Conservation (phyloP, 1,140 invertebrate species). For the Dolichoris vasculosae region DNA sequence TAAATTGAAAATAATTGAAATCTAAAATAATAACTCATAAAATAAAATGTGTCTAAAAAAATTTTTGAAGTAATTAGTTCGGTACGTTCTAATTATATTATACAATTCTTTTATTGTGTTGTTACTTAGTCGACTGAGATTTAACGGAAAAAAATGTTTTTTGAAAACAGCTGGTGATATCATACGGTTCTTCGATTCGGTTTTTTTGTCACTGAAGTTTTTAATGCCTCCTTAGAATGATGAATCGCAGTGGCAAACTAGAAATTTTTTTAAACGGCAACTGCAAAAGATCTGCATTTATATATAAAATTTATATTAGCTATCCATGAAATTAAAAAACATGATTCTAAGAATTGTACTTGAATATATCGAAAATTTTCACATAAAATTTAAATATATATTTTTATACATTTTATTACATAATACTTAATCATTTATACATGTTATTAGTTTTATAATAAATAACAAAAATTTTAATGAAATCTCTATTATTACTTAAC, state of each 20-base stretch:
- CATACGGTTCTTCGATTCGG: conserved; percentile 4
- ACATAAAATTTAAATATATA: not conserved
- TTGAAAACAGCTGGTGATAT: conserved; percentile 3
- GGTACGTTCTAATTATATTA: not conserved
- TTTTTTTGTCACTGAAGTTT: conserved; percentile 25
- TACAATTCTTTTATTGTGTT: conserved; percentile 21
- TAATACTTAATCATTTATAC: too few relatives aligned
- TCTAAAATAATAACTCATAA: not conserved
- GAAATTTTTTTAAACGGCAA: not conserved
- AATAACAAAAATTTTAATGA: too few relatives aligned
- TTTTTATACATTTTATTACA: too few relatives aligned
- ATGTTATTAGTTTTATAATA: too few relatives aligned
- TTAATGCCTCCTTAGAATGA: not conserved
- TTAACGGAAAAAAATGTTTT: not conserved
- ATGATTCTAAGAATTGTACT: not conserved
- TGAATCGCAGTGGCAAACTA: not conserved
- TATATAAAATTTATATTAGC: not conserved
- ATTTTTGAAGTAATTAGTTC: not conserved
- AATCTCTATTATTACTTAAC: too few relatives aligned
- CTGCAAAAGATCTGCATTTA: not conserved
- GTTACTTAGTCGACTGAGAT: not conserved
- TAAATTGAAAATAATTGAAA: not conserved
- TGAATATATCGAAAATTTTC: not conserved
- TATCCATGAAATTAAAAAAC: not conserved
- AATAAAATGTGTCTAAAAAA: not conserved